phyloP scores from a whole-genome alignment of 2,888 invertebrate genomes.

The Busseola fusca region DNA sequence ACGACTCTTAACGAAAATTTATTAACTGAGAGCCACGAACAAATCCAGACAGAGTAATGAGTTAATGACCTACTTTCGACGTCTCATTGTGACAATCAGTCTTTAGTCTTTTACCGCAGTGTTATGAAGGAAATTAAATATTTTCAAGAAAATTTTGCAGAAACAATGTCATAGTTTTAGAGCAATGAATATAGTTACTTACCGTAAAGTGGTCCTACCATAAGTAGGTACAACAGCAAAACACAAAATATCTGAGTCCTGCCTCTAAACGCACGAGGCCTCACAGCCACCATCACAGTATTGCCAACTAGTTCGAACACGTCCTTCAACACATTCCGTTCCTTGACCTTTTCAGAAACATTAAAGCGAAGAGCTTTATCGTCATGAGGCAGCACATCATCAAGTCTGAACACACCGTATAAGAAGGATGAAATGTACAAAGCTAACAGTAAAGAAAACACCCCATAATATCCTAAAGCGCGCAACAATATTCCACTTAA shows the following conservation, averaged over 20 bases:
- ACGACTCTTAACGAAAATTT: slow-evolving; percentile 50
- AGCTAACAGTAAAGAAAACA: slow-evolving; percentile 79
- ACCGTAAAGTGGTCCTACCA: slow-evolving; percentile 87
- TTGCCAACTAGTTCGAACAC: slow-evolving; percentile 79
- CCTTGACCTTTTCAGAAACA: slow-evolving; percentile 56
- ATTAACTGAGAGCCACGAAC: slow-evolving; percentile 50
- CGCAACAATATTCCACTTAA: slow-evolving; percentile 87
- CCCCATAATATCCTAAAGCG: slow-evolving; percentile 83
- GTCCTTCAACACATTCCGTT: slow-evolving; percentile 69
- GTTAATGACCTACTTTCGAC: slow-evolving; percentile 58
- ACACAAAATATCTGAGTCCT: slow-evolving; percentile 81
- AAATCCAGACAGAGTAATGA: slow-evolving; percentile 58
- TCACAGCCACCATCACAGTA: slow-evolving; percentile 81
- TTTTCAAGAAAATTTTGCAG: neutral
- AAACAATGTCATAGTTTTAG: neutral
- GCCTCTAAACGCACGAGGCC: slow-evolving; percentile 74
- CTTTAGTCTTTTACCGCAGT: slow-evolving; percentile 33
- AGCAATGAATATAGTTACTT: slow-evolving; percentile 62
- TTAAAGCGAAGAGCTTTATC: slow-evolving; percentile 38
- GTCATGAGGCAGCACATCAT: slow-evolving; percentile 74
- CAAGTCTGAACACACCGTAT: slow-evolving; percentile 81
- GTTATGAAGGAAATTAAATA: slow-evolving; percentile 27
- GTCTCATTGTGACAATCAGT: slow-evolving; percentile 45
- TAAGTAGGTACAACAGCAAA: slow-evolving; percentile 80
- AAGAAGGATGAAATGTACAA: slow-evolving; percentile 77